Evolutionary conservation across 2,797 vertebrate genomes (phyloP), one percentile per base, ranked within the genome.

Genomic region (Ciconia nigra): DNA sequence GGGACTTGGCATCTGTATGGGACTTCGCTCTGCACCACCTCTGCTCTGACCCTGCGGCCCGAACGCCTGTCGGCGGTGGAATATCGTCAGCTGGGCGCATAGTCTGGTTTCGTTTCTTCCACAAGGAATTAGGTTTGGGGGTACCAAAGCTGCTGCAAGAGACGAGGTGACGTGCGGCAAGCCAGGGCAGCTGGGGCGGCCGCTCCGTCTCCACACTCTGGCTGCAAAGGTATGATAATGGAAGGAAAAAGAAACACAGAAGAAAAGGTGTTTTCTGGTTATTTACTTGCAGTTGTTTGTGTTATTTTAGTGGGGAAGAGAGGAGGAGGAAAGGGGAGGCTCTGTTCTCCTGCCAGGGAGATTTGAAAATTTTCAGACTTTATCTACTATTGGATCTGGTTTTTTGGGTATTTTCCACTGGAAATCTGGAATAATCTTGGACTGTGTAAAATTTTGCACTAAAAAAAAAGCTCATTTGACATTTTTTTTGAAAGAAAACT

Each of bases 61-160:
- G 10, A 28, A 20, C 0, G 2, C 4, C 3, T 11, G 3, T 10
- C 16, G 3, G 5, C 2, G 47, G 41, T 5, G 16, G 47, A 9
- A n/a, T 13, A 13, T 11, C 47, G 2, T 6, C 35, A 24, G 16
- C 25, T 20, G 29, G 54, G 35, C 10, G 8, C 8, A 0, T 0
- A 1, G 52, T 52, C 61, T 31, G 15, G 5, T 10, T n/a, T 8
- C 3, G 13, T 14, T 37, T 67, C 17, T 51, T 54, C 4, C 24
- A 0, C 24, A 0, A 4, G 61, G 66, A 25, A 57, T 47, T 1
- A 4, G 41, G 41, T 11, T 19, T 29, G 21, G 70, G 46, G 24
- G 4, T 31, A 20, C 66, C 37, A 7, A 41, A 66, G 51, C 37
- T 44, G 83, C 41, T 19, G 78, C 5, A 0, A 6, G 39, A 29